Conservation (phyloP, 1,140 invertebrate genomes). For the Diplogasteroides magnus region DNA sequence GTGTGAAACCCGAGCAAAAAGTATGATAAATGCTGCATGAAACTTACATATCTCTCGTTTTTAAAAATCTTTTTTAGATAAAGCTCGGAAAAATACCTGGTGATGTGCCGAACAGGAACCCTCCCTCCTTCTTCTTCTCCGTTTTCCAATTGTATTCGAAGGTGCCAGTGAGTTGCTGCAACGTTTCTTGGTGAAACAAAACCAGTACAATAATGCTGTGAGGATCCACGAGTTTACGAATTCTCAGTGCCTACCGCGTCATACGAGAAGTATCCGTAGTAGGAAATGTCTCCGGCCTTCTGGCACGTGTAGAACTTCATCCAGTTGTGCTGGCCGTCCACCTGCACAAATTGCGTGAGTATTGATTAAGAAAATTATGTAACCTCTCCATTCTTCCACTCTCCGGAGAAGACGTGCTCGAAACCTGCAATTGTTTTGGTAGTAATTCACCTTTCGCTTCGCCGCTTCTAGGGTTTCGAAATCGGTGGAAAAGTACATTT, state of each 20-base stretch:
- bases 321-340: conserved; percentile 61
- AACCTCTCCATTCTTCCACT: conserved; percentile 54
- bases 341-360: too few relatives aligned
- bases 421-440: conserved; percentile 35
- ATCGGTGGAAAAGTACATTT: too few relatives aligned
- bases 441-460: too few relatives aligned
- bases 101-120: conserved; percentile 46
- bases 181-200: too few relatives aligned
- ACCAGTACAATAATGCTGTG: background rate
- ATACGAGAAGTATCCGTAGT: conserved; percentile 57
- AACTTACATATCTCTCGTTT: too few relatives aligned
- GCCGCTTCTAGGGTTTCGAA: too few relatives aligned
- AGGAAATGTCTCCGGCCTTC: conserved; percentile 58
- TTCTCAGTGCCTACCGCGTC: conserved; percentile 26
- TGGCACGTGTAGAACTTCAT: conserved; percentile 60
- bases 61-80: background rate
- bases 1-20: too few relatives aligned
- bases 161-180: conserved; percentile 42
- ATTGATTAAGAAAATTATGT: too few relatives aligned
- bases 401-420: conserved; percentile 62
- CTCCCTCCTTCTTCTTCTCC: conserved; percentile 37
- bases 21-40: too few relatives aligned
- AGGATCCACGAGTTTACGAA: background rate
- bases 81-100: conserved; percentile 30
- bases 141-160: conserved; percentile 48